Conservation (phyloP, 2,888 invertebrate species). For the Dryocosmus kuriphilus region DNA sequence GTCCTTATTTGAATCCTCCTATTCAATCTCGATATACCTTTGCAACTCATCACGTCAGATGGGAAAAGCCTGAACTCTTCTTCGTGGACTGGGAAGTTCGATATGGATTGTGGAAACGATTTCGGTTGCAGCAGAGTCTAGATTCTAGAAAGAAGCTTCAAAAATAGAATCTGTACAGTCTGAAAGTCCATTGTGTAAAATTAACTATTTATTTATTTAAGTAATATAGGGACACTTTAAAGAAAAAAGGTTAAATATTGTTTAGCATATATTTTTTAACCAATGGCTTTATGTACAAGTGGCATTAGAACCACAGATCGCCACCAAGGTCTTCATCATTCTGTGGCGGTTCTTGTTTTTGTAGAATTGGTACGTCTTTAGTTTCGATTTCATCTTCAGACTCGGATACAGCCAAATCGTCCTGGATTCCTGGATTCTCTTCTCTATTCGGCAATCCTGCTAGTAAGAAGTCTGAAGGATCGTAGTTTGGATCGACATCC, state of each 20-base stretch:
- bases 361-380: constrained; percentile 58
- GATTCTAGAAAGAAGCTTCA: background rate
- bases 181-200: background rate
- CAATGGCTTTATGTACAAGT: constrained; percentile 24
- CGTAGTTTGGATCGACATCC: constrained; percentile 90
- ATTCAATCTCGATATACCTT: constrained; percentile 79
- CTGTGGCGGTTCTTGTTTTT: constrained; percentile 64
- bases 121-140: constrained; percentile 70
- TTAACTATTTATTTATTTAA: constrained; percentile 35
- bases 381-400: constrained; percentile 83
- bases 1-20: constrained; percentile 83
- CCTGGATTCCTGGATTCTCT: constrained; percentile 82
- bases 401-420: constrained; percentile 88
- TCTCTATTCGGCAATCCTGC: constrained; percentile 78
- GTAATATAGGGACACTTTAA: background rate
- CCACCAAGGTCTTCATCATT: constrained; percentile 79
- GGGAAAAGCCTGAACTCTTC: constrained; percentile 82
- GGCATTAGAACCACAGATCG: constrained; percentile 81
- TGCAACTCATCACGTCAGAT: constrained; percentile 80
- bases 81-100: constrained; percentile 84
- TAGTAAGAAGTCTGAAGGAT: constrained; percentile 90
- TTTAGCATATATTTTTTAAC: background rate
- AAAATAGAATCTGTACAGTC: background rate
- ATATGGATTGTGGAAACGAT: constrained; percentile 83
- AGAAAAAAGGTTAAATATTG: background rate